Conservation (phyloP, 1,140 invertebrate genomes). For the Diprion similis region DNA sequence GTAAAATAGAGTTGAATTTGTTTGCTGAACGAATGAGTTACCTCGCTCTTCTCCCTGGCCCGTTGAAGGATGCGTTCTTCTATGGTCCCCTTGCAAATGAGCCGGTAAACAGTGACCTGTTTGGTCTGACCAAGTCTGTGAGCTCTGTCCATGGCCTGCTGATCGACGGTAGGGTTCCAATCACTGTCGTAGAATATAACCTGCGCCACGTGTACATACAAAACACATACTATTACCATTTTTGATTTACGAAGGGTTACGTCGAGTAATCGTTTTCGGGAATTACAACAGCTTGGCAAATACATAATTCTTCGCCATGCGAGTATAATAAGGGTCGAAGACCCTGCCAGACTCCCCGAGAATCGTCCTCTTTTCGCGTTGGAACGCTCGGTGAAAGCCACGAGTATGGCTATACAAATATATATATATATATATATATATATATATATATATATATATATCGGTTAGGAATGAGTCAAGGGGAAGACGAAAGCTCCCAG, state of each 20-base stretch:
- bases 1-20: too few species aligned
- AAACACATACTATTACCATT: constrained; percentile 24
- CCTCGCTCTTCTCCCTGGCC: constrained; percentile 90
- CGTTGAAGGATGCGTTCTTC: constrained; percentile 90
- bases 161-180: constrained; percentile 98
- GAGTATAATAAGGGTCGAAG: constrained; percentile 32
- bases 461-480: too few species aligned
- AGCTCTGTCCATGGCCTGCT: constrained; percentile 93
- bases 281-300: too few species aligned
- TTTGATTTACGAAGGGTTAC: too few species aligned
- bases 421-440: too few species aligned
- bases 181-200: constrained; percentile 99
- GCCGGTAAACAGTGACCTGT: constrained; percentile 90
- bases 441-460: too few species aligned
- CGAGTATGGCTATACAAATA: too few species aligned
- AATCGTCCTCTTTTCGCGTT: neutral
- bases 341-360: neutral
- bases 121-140: constrained; percentile 88
- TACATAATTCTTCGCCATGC: too few species aligned
- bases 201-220: constrained; percentile 58
- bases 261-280: too few species aligned
- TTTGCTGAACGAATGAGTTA: constrained; percentile 47
- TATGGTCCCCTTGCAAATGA: constrained; percentile 91
- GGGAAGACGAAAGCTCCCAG: constrained; percentile 18
- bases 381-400: too few species aligned